Base-by-base conservation (phyloP, 2,888 invertebrate genomes). In the Operophtera brumata region DNA sequence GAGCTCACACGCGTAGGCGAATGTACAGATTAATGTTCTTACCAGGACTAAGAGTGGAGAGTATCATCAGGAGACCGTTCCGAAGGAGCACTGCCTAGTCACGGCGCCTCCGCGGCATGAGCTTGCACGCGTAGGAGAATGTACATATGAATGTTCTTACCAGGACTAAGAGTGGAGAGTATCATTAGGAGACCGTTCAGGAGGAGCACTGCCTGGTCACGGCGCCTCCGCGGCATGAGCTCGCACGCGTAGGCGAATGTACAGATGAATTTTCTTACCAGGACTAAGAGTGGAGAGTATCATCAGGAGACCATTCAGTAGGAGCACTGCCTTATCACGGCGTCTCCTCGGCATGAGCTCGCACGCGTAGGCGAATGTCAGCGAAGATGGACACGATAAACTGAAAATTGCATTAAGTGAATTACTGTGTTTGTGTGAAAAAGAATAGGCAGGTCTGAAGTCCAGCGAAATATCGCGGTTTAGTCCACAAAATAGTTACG, bases 1-100 rank as follows among this genome's bases (percentile, higher is more conserved):
- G 66, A 87, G 59, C 62, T 88, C 88, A 0, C 85, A 82, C 0
- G 80, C 77, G 61, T 83, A 85, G 2, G 81, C 82, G 64, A 78
- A 84, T 3, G 79, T 72, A n/a, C n/a, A n/a, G n/a, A n/a, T n/a
- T n/a, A n/a, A n/a, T n/a, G n/a, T n/a, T n/a, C n/a, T 71, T 59
- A 87, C 88, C 71, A 26, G 87, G 85, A 45, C 75, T 82, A 0
- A 85, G 62, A 0, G 77, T 73, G 0, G 86, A 77, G 0, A 84
- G 69, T 2, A 84, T 56, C 69, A 83, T 86, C 7, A 86, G 68
- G 0, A 85, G 64, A 0, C 80, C 86, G 47, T 86, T 87, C 55
- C 78, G 77, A 37, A 83, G 59, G 9, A 88, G 72, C 1, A 88
- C 75, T 0, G 79, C 77, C 6, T 73, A 66, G 64, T 88, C 88